Evolutionary conservation across 2,113 vertebrate species (phyloP).

Genomic region (Eurystomus gularis): DNA sequence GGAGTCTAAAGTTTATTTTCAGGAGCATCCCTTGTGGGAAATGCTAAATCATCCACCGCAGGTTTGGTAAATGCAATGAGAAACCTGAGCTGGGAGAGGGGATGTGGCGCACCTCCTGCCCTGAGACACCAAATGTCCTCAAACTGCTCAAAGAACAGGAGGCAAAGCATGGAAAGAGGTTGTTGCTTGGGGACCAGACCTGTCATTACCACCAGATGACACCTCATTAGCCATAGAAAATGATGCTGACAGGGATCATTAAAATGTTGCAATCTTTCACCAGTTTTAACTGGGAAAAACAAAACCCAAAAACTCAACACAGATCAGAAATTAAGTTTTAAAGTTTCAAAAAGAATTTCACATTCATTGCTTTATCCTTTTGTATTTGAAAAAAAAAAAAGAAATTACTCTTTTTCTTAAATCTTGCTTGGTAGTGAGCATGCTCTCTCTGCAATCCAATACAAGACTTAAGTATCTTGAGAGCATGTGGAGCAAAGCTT

Average conservation of each 20-base stretch:
- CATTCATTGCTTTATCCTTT: not conserved
- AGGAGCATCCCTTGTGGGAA: not conserved
- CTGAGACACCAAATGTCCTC: not conserved
- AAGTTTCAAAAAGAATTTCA: not conserved
- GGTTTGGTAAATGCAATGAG: not conserved
- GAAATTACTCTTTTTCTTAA: not conserved
- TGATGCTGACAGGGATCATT: not conserved
- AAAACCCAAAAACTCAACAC: not conserved
- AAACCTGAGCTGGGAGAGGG: not conserved
- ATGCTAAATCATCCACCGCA: not conserved
- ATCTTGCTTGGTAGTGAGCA: not conserved
- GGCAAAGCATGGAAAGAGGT: not conserved
- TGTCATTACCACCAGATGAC: not conserved
- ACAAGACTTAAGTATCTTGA: not conserved
- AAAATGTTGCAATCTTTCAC: not conserved
- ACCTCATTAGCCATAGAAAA: constrained; percentile 15
- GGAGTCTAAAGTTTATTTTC: not conserved
- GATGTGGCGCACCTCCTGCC: accelerated
- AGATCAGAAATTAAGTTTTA: not conserved
- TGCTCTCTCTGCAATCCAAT: accelerated
- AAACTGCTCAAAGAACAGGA: not conserved
- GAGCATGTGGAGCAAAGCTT: not conserved
- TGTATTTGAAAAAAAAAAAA: not conserved
- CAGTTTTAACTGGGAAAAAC: not conserved
- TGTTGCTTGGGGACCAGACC: not conserved